Conservation (phyloP, 2,888 invertebrate species). For the Anoplius nigerrimus region DNA sequence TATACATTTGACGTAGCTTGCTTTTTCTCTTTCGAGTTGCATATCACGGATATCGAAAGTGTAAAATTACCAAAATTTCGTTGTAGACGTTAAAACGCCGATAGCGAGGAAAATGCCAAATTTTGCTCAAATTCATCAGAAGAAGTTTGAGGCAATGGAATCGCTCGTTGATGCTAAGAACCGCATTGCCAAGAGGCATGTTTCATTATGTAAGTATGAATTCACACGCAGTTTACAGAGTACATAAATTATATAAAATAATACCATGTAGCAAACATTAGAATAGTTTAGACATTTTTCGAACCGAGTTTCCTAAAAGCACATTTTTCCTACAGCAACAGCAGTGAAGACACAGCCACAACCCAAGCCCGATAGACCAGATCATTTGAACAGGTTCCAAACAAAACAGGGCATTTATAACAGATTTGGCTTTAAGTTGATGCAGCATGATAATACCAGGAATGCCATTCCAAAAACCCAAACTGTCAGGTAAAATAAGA, state of each 20-base stretch:
- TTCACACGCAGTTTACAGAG: too few species aligned
- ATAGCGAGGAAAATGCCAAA: conserved; percentile 80
- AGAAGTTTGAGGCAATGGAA: conserved; percentile 82
- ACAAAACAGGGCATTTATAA: conserved; percentile 66
- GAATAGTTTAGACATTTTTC: background rate
- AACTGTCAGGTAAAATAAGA: conserved; percentile 21
- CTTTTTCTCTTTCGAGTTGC: too few species aligned
- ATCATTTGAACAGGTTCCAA: conserved; percentile 19
- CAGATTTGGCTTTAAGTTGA: conserved; percentile 77
- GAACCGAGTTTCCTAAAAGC: too few species aligned
- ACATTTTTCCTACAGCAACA: conserved; percentile 21
- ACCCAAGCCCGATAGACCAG: background rate
- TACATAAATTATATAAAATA: background rate
- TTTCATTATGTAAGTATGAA: conserved; percentile 47
- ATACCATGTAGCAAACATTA: too few species aligned
- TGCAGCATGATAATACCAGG: conserved; percentile 70
- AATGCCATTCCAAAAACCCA: conserved; percentile 48
- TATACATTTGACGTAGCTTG: too few species aligned
- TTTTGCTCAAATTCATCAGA: conserved; percentile 82
- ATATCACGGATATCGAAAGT: too few species aligned
- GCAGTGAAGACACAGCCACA: conserved; percentile 2
- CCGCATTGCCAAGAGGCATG: conserved; percentile 60
- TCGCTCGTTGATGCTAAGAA: conserved; percentile 78
- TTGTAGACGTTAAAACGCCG: conserved; percentile 53
- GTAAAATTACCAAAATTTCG: background rate